Percentiles rank a stretch among this genome's conserved stretches.
These are phyloP conservation scores for Muntiacus muntjak DNA, from an alignment of 2,113 vertebrate species.

Conservation along the genomic window DNA sequence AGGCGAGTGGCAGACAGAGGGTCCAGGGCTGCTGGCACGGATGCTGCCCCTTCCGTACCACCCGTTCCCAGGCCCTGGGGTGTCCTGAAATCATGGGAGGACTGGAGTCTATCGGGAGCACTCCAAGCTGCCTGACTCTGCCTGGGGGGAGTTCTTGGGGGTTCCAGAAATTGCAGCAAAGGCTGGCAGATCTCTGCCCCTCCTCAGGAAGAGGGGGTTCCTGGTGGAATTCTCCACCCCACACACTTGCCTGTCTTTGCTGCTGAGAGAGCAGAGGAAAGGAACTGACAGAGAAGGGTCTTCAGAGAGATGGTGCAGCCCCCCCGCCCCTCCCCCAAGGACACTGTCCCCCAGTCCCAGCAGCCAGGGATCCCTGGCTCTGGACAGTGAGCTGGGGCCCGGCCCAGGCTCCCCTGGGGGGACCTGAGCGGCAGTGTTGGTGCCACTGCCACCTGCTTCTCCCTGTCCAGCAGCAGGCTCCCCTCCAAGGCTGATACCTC, in stretches of 20 bases:
- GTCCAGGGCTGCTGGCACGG: neutral
- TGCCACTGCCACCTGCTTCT: neutral
- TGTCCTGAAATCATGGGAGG: neutral
- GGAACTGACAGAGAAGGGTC: neutral
- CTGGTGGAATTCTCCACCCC: neutral
- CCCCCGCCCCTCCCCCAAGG: accelerated
- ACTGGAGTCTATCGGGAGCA: neutral
- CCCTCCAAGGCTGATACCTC: neutral
- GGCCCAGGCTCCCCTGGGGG: neutral
- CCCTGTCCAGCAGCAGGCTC: neutral
- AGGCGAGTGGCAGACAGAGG: neutral
- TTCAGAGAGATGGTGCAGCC: neutral
- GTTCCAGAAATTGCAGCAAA: neutral
- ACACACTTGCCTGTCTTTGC: neutral
- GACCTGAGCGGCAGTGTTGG: accelerated
- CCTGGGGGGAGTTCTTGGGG: neutral
- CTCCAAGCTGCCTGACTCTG: neutral
- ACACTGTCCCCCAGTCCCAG: neutral
- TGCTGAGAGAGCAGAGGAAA: neutral
- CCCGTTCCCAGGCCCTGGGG: neutral
- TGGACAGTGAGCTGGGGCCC: too few species aligned
- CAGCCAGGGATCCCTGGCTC: neutral
- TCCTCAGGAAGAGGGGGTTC: neutral
- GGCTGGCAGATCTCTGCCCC: neutral
- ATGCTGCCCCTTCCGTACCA: too few species aligned